Evolutionary conservation across 2,888 invertebrate genomes (phyloP), one percentile per base, ranked within the genome.

Genomic region (Ariolimax columbianus): DNA sequence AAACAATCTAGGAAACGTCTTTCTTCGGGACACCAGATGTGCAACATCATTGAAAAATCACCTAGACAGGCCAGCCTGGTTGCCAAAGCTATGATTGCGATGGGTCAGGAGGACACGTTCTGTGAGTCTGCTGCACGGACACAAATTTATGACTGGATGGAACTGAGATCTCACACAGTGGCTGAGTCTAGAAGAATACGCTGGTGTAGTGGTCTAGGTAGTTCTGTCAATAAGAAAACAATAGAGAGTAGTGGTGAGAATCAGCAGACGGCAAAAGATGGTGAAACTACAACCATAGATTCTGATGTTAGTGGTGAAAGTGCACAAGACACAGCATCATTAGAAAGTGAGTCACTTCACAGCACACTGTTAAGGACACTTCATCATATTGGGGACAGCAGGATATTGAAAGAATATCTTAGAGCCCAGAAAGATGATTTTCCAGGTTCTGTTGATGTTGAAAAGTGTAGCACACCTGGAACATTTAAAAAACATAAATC

Each of bases 71-170:
- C 84, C 33, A 84, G 84, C 63, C 36, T 84, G 19, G 63, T 78
- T 30, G 84, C 84, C 63, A 84, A 84, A 63, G 84, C 84, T 33
- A 84, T 84, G 84, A 84, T 84, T 26, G 84, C 84, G 23, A 79
- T 84, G 75, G 84, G 75, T 26, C 84, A 84, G 43, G 84, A 84
- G 66, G 84, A 70, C 2, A 40, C 63, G 1, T 59, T 80, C 19
- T 14, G 30, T 33, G 84, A 80, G 26, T 73, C 73, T 23, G 55
- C 84, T 17, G 84, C 84, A 19, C 72, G 84, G 63, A 75, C 84
- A 14, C 36, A 43, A 30, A 38, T 79, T 9, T 84, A 72, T 75
- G 84, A 84, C 26, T 84, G 84, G 84, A 79, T 51, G n/a, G 84
- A 84, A 33, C 40, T 80, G 19, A 55, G 84, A 47, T 36, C 80